phyloP scores from a whole-genome alignment of 2,797 vertebrate species.

The Rhincodon typus region DNA sequence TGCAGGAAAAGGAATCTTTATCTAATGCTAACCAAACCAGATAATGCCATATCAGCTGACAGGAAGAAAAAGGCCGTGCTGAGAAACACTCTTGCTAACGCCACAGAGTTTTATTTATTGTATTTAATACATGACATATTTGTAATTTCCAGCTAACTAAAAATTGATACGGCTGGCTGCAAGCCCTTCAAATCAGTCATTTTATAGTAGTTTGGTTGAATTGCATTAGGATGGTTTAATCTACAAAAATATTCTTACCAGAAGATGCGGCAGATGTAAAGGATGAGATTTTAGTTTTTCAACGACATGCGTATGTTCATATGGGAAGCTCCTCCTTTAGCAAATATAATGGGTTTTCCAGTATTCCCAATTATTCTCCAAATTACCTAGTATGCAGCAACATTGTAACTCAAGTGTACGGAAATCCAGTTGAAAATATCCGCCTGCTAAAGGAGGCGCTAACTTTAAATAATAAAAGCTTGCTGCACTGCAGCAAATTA shows the following conservation, averaged over 20 bases:
- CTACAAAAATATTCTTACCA: not conserved
- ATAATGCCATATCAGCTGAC: not conserved
- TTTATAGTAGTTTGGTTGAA: not conserved
- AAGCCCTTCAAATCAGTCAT: not conserved
- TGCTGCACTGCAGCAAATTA: constrained; percentile 10
- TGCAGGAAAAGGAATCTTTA: not conserved
- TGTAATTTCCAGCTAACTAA: not conserved
- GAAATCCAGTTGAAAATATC: not conserved
- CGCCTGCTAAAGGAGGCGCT: not conserved
- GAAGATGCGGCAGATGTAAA: no score
- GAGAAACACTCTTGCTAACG: not conserved
- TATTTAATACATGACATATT: not conserved
- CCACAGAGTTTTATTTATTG: not conserved
- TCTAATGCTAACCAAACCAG: not conserved
- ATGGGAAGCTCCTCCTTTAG: not conserved
- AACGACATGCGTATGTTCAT: not conserved
- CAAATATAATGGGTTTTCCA: not conserved
- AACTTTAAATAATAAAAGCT: not conserved
- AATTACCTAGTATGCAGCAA: not conserved
- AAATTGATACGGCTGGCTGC: not conserved
- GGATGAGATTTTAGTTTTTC: not conserved
- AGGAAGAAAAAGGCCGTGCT: not conserved
- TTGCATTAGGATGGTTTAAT: not conserved
- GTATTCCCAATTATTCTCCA: not conserved
- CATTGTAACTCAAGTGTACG: not conserved